Evolutionary conservation across 1,140 invertebrate genomes (phyloP).

Genomic region (Cherax destructor): DNA sequence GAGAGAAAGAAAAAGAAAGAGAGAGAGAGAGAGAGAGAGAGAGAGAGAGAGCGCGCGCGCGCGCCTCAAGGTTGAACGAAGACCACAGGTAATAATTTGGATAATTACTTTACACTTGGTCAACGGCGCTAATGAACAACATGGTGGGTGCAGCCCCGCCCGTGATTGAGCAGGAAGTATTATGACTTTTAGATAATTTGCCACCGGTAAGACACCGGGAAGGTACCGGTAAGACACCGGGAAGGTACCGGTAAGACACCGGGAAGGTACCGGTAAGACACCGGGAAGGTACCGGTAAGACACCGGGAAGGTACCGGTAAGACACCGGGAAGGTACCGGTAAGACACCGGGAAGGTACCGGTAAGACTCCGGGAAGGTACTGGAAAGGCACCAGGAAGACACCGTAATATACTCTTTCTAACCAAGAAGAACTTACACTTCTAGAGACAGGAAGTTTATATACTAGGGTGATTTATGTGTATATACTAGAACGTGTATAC

Average conservation of each 20-base stretch:
- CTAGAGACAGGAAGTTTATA: no score
- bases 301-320: no score
- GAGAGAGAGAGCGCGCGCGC: background rate
- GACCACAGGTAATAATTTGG: conserved; percentile 8
- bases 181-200: background rate
- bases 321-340: no score
- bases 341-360: no score
- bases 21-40: background rate
- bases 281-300: background rate
- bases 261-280: background rate
- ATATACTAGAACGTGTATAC: no score
- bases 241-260: background rate
- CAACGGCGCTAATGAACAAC: conserved; percentile 41
- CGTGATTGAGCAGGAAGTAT: conserved; percentile 1
- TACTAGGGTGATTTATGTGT: no score
- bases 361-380: no score
- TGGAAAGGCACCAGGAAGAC: no score
- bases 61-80: conserved; percentile 4
- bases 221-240: background rate
- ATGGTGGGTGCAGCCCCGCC: background rate
- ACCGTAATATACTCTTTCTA: no score
- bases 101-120: conserved; percentile 54
- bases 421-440: no score
- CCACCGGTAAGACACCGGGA: background rate
- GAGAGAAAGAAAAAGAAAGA: background rate